Evolutionary conservation across 2,797 vertebrate species (phyloP), one percentile per base, ranked within the genome.

Genomic region (Cynodonichthys magdalenae): DNA sequence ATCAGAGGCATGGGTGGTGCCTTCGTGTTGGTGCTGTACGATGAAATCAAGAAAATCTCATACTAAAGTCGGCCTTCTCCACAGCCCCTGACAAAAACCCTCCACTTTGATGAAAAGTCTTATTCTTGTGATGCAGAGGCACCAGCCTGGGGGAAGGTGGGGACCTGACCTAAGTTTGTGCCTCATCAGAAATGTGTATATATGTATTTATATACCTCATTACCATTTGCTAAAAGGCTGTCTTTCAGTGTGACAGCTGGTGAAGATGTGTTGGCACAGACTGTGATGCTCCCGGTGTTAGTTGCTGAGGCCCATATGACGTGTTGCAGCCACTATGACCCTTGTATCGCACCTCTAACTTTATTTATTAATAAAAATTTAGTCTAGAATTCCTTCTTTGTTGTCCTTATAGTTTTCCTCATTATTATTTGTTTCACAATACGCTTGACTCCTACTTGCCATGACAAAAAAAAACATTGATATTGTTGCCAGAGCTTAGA

Each of bases 11-110:
- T 96, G 96, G 98, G 98, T 0, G 98, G 98, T 14, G 98, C 98
- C 85, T 99, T 99, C 75, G 98, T 99, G 90, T 73, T 99, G 90
- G 98, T 99, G 83, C 91, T 99, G 90, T 99, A 99, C n/a, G 97
- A 99, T 65, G 98, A 99, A 91, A 98, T 99, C 86, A 99, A 99
- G 93, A 99, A 99, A 81, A 94, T 36, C 6, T 94, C 95, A 90
- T 94, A 67, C n/a, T 79, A 96, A 95, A 91, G 67, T 62, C 88
- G 62, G 69, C 36, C 52, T 49, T 19, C 36, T 12, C 36, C 66
- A 56, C 18, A 57, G 50, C 34, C 54, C 76, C 77, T 79, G 75
- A 58, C 77, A 72, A 80, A 86, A 87, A 80, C 70, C 75, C 42
- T 80, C 84, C 89, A 75, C 63, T 59, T 85, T 91, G 77, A 87